Evolutionary conservation across 2,113 vertebrate genomes (phyloP).

Genomic region (Pelvicachromis taeniatus): DNA sequence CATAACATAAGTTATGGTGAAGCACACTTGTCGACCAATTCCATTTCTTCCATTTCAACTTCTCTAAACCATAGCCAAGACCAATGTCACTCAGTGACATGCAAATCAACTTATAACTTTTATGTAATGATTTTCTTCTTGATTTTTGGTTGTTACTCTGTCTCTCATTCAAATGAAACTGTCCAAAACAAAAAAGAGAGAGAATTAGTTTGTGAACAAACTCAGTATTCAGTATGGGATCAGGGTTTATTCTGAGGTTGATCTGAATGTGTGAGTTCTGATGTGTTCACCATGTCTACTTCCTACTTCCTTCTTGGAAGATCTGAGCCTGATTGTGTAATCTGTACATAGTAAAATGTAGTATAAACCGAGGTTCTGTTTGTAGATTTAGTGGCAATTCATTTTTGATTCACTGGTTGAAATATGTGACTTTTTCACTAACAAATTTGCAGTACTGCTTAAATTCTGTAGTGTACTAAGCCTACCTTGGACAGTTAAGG

Average conservation of each 20-base stretch:
- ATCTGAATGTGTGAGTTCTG: neutral
- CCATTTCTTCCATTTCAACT: rapidly evolving
- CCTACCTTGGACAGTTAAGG: neutral
- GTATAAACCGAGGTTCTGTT: rapidly evolving
- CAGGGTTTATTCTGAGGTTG: rapidly evolving
- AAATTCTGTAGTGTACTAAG: neutral
- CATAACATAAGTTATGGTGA: neutral
- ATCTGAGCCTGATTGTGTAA: neutral
- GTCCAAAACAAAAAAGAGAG: neutral
- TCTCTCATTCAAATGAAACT: neutral
- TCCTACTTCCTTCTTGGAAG: neutral
- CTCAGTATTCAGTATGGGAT: neutral
- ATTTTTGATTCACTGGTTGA: neutral
- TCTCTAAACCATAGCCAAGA: neutral
- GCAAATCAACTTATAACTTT: neutral
- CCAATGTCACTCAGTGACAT: neutral
- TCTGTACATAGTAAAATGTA: neutral
- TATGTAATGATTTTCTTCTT: rapidly evolving
- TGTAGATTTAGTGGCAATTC: neutral
- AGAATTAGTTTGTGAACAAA: rapidly evolving
- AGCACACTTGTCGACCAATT: neutral
- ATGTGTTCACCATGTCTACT: neutral
- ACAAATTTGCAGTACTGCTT: neutral
- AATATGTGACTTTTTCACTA: neutral
- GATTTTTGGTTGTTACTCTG: neutral